Base-by-base conservation (phyloP, 2,888 invertebrate genomes). In the Mycogona germanica region DNA sequence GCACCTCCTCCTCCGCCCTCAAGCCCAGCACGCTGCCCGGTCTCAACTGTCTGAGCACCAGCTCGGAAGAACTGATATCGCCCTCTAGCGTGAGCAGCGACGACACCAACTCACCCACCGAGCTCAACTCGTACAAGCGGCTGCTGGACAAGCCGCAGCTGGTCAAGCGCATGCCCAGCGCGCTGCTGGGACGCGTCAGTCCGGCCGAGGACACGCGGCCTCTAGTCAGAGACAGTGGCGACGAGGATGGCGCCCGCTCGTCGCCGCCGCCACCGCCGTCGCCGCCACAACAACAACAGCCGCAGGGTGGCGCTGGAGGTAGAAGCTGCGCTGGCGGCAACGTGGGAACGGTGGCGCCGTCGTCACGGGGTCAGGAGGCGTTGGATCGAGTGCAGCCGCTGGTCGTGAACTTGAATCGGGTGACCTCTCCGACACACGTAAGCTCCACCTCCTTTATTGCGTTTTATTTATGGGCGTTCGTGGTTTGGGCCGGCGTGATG, bases 61-160 rank as follows among this genome's bases (percentile, higher is more conserved):
- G 50, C 40, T 50, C 50, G 40, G 50, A 50, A n/a, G 50, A 50
- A n/a, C 17, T 50, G 50, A 17, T 50, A 29, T 45, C 48, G 6
- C 57, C 57, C 2, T 57, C 57, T 9, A 57, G 54, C 32, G 41
- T 52, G 21, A 55, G 54, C 32, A 87, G 86, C 62, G 87, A 87
- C 69, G 87, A 87, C 73, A 85, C 86, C 66, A 84, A 84, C 72
- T 87, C 87, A 9, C 87, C 87, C 45, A 85, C 86, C 49, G 87
- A 87, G 74, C 76, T 87, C 70, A 85, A 84, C 73, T 84, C 86
- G 66, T 87, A 85, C 72, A 81, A 86, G 68, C 76, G 85, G 64
- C 78, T 87, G 67, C 76, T 78, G 57, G 85, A 87, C 68, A 82
- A 87, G 68, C 85, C 87, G 56, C 86, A 86, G 50, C 75, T 87